Base-by-base conservation (phyloP, 92 coral and sea anemone species). In the Porites divaricata region DNA sequence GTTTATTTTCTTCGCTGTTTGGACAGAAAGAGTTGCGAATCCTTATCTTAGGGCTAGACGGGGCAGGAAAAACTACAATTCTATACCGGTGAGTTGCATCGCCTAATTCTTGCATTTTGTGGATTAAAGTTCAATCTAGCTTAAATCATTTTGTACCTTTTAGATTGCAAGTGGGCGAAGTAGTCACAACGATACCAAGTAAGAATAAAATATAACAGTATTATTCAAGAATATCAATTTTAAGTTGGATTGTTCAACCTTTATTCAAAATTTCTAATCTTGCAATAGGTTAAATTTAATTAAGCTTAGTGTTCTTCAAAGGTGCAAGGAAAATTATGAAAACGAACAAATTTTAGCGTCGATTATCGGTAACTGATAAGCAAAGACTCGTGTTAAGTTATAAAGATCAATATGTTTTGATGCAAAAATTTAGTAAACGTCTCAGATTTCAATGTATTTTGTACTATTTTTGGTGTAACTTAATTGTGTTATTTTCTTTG, bases 141-240 rank as follows among this genome's bases (percentile, higher is more conserved):
- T 48, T 2, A 19, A 24, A 59, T 15, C 2, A 20, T 51, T 76
- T 19, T 73, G 48, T 1, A 2, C 17, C 2, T 48, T 62, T 48
- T 85, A 96, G 99, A 80, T 93, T 96, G 72, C 99, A 96, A 93
- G 99, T 96, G 76, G 99, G 99, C 24, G 99, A 96, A 92, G 99
- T 96, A 6, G 99, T 96, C 10, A 96, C 99, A 17, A 96, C 99
- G 53, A 96, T 96, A 62, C 98, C 98, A 93, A 95, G 98, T 95
- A 88, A 75, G 98, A 20, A 54, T 15, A 54, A 54, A 54, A 15
- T 54, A 11, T 8, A 54, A 54, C 5, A 11, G 59, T 11, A 54
- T 13, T 54, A 54, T 35, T 35, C 45, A 35, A 35, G 45, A 35
- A 54, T 11, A 11, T 54, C 59, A 54, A 54, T 4, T 11, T 54